Conservation (phyloP, 2,797 vertebrate genomes). For the Labroides dimidiatus region DNA sequence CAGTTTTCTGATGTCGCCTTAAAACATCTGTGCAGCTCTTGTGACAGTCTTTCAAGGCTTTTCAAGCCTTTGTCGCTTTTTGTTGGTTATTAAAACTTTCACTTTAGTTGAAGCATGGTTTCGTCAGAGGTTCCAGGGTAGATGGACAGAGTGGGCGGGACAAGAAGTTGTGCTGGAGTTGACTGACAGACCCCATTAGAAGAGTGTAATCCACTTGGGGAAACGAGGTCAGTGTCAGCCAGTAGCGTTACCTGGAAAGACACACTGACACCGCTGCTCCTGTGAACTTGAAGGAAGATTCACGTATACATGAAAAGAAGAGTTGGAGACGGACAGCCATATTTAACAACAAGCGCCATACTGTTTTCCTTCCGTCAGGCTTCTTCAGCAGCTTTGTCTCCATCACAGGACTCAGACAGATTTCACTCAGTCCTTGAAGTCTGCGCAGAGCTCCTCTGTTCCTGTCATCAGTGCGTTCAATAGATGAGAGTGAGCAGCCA, state of each 20-base stretch:
- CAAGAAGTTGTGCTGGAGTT: slow-evolving; percentile 45
- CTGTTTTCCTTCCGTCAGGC: slow-evolving; percentile 3
- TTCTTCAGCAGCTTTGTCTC: slow-evolving; percentile 12
- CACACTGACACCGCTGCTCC: not conserved
- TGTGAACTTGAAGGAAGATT: slow-evolving; percentile 11
- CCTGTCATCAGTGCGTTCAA: slow-evolving; percentile 37
- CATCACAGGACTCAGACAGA: slow-evolving; percentile 33
- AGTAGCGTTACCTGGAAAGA: slow-evolving; percentile 48
- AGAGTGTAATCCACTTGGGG: slow-evolving; percentile 74
- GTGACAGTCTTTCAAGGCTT: too few species aligned
- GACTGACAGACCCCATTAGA: slow-evolving; percentile 62
- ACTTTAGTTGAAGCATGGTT: not conserved
- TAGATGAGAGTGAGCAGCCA: slow-evolving; percentile 22
- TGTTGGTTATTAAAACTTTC: not conserved
- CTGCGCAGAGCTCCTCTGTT: not conserved
- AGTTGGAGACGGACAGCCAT: slow-evolving; percentile 4
- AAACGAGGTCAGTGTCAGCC: slow-evolving; percentile 70
- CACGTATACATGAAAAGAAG: slow-evolving; percentile 3
- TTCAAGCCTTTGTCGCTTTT: not conserved
- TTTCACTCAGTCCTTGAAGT: slow-evolving; percentile 41
- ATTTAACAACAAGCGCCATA: slow-evolving; percentile 1
- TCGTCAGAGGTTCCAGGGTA: slow-evolving; percentile 18
- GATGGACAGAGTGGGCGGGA: slow-evolving; percentile 29
- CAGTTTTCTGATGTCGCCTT: too few species aligned
- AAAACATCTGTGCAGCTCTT: too few species aligned